Percentiles rank a stretch among this genome's conserved stretches.
These are phyloP conservation scores for Crenichthys baileyi DNA, from an alignment of 2,797 vertebrate genomes.

Conservation along the genomic window DNA sequence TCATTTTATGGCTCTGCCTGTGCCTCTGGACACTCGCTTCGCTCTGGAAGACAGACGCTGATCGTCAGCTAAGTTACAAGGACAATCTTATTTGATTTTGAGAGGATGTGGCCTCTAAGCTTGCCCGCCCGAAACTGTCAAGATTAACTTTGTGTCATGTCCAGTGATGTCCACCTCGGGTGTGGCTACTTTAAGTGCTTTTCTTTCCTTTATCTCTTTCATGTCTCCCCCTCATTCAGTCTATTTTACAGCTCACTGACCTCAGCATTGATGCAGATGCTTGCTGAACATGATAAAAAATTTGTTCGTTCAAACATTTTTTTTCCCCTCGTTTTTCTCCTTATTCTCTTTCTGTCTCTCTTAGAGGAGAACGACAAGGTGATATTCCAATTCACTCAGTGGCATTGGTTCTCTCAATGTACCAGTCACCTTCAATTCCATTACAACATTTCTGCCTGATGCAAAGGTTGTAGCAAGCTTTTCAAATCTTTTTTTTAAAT, in stretches of 20 bases:
- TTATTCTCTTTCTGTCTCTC: slow-evolving; percentile 36
- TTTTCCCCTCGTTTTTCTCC: not conserved
- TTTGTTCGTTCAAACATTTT: slow-evolving; percentile 25
- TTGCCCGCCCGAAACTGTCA: slow-evolving; percentile 50
- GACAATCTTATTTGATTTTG: slow-evolving; percentile 69
- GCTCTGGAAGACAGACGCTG: slow-evolving; percentile 66
- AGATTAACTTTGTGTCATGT: slow-evolving; percentile 65
- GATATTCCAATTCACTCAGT: slow-evolving; percentile 56
- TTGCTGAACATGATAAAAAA: slow-evolving; percentile 25
- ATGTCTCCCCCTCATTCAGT: slow-evolving; percentile 38
- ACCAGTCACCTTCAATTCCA: slow-evolving; percentile 51
- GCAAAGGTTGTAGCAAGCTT: slow-evolving; percentile 28
- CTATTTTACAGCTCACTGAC: slow-evolving; percentile 67
- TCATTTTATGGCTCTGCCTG: slow-evolving; percentile 43
- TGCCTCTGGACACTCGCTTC: slow-evolving; percentile 57
- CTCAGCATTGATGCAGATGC: slow-evolving; percentile 43
- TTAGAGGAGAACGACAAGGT: slow-evolving; percentile 52
- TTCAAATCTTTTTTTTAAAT: slow-evolving; percentile 17
- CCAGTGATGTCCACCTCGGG: slow-evolving; percentile 54
- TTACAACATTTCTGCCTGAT: slow-evolving; percentile 36
- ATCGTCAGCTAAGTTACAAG: slow-evolving; percentile 60
- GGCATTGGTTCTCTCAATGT: slow-evolving; percentile 42
- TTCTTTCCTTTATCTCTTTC: slow-evolving; percentile 50
- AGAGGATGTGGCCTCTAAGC: slow-evolving; percentile 63
- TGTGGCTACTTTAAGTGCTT: slow-evolving; percentile 32